Evolutionary conservation across 1,140 invertebrate genomes (phyloP), one percentile per base, ranked within the genome.

Genomic region (Pseudobourletiella spinata): DNA sequence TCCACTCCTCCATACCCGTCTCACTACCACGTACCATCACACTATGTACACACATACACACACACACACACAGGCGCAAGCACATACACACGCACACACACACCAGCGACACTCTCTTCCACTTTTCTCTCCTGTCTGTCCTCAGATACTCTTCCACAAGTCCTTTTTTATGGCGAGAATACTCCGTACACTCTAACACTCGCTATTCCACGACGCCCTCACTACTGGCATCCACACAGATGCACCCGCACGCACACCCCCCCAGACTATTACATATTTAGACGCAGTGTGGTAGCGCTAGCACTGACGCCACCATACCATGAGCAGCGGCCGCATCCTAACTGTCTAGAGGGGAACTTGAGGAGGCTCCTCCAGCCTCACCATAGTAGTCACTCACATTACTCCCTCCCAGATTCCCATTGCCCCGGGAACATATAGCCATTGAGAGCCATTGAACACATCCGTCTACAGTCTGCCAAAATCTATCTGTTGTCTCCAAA

Each of bases 391-490:
- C 43, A 46, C n/a, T 46, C 43, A 46, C 43, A 46, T 46, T 46
- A 46, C 43, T 46, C 24, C n/a, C n/a, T 20, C n/a, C n/a, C 4
- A 46, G 43, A 25, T 51, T 51, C 48, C 48, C 48, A 51, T 51
- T 51, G 48, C 14, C 44, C 44, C 44, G 20, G 14, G 44, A 48
- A 22, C 44, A 48, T 48, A 48, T 48, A 48, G 44, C 44, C 44
- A 54, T 54, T 54, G 11, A 55, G 39, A 57, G 46, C 56, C 61
- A 58, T 63, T 58, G 30, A 63, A 52, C 44, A 57, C 61, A 63
- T 63, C 61, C 61, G 61, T 63, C 61, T 43, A 58, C 46, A 30
- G 42, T 24, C 30, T 63, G 61, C 61, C 61, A 63, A 58, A 39
- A 26, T 24, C 15, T 48, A 26, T n/a, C 42, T 30, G 42, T 39